phyloP scores from a whole-genome alignment of 2,888 invertebrate species.

The Aphodius sticticus region DNA sequence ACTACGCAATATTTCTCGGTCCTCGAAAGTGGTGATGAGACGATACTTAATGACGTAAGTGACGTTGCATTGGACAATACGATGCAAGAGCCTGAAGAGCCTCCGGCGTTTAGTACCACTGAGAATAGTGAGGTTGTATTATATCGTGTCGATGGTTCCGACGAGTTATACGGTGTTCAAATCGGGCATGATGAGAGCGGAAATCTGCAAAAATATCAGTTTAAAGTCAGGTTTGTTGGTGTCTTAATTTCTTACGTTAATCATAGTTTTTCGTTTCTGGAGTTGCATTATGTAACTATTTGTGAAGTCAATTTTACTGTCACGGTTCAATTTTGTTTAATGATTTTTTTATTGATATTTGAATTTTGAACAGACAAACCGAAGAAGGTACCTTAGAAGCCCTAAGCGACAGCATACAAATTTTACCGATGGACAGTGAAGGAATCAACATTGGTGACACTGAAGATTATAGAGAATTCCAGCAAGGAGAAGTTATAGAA shows the following conservation, averaged over 20 bases:
- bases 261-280: not conserved
- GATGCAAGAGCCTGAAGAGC: slow-evolving; percentile 35
- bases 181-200: slow-evolving; percentile 56
- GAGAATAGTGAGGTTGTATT: slow-evolving; percentile 51
- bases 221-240: slow-evolving; percentile 53
- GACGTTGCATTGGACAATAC: slow-evolving; percentile 42
- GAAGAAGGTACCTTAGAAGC: slow-evolving; percentile 57
- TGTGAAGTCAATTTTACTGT: not conserved
- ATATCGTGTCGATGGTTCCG: slow-evolving; percentile 55
- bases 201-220: slow-evolving; percentile 57
- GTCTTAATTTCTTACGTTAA: slow-evolving; percentile 11
- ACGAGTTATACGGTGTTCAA: slow-evolving; percentile 57
- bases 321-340: not conserved
- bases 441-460: slow-evolving; percentile 26
- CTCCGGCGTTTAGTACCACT: slow-evolving; percentile 38
- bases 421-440: slow-evolving; percentile 48
- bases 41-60: slow-evolving; percentile 48
- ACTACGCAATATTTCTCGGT: slow-evolving; percentile 56
- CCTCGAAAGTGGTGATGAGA: slow-evolving; percentile 50
- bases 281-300: too few species aligned
- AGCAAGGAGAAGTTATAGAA: not conserved
- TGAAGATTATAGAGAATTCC: slow-evolving; percentile 19
- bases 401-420: slow-evolving; percentile 55
- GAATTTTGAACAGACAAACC: slow-evolving; percentile 50
- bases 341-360: not conserved